These are phyloP conservation scores for Lamellibrachia luymesi DNA, from an alignment of 1,140 invertebrate species.

Conservation along the genomic window DNA sequence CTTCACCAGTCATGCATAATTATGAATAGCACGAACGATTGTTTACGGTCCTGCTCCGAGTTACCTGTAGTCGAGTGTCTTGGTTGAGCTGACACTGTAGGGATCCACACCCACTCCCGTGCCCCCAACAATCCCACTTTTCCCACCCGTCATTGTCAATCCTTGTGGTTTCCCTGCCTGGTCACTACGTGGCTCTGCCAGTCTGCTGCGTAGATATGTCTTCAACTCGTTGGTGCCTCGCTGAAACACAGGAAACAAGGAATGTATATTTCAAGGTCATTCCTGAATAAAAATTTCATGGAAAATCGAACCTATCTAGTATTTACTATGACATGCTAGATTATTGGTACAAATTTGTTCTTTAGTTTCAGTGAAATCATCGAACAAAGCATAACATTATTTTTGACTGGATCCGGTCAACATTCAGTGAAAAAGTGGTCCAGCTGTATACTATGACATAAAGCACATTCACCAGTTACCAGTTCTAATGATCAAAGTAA, in stretches of 20 bases:
- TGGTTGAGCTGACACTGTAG: slow-evolving; percentile 72
- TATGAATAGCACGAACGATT: not conserved
- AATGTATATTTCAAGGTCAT: not conserved
- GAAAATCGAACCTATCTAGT: too few relatives aligned
- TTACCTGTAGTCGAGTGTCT: slow-evolving; percentile 63
- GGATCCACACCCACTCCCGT: slow-evolving; percentile 35
- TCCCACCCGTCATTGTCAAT: slow-evolving; percentile 26
- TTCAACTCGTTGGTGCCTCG: slow-evolving; percentile 79
- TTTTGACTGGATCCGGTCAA: too few relatives aligned
- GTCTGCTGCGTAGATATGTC: slow-evolving; percentile 71
- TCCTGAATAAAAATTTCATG: too few relatives aligned
- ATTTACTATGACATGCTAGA: too few relatives aligned
- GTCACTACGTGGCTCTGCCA: slow-evolving; percentile 40
- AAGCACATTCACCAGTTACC: too few relatives aligned
- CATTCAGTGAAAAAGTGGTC: too few relatives aligned
- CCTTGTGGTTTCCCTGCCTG: slow-evolving; percentile 20
- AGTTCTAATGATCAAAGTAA: too few relatives aligned
- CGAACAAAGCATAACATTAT: too few relatives aligned
- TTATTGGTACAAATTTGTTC: too few relatives aligned
- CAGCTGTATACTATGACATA: too few relatives aligned
- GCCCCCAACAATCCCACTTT: slow-evolving; percentile 39
- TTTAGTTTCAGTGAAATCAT: too few relatives aligned
- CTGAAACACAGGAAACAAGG: slow-evolving; percentile 30
- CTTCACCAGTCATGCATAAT: not conserved
- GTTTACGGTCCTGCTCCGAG: not conserved